A percentile compares a stretch with the other conserved stretches of the same genome.
phyloP scores from a whole-genome alignment of 2,797 vertebrate species.

The Microctenopoma steveboyesi region DNA sequence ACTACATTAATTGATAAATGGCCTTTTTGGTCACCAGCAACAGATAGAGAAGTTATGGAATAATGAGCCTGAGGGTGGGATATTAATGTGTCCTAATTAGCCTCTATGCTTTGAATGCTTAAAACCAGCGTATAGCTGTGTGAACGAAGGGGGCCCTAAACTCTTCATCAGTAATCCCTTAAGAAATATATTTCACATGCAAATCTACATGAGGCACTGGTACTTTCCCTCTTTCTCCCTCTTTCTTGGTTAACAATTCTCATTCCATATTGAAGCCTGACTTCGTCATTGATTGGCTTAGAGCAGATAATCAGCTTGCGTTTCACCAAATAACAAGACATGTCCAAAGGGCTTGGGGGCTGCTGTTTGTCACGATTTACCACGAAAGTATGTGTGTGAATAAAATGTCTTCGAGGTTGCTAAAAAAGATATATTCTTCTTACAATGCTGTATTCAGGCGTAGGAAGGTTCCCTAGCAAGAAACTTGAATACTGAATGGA shows the following conservation, averaged over 20 bases:
- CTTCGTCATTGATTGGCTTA: slow-evolving; percentile 57
- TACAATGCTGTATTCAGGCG: neutral
- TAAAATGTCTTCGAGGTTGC: neutral
- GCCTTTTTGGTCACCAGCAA: slow-evolving; percentile 53
- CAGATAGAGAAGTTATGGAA: slow-evolving; percentile 53
- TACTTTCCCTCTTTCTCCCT: neutral
- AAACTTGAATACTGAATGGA: neutral
- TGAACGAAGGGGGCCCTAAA: slow-evolving; percentile 44
- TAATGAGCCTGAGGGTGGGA: slow-evolving; percentile 59
- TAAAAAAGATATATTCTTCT: neutral
- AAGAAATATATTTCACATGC: slow-evolving; percentile 48
- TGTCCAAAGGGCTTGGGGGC: slow-evolving; percentile 10
- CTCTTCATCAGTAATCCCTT: slow-evolving; percentile 58
- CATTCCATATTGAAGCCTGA: slow-evolving; percentile 4
- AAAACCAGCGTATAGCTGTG: slow-evolving; percentile 53
- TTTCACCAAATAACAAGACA: slow-evolving; percentile 51
- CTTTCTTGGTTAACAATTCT: neutral
- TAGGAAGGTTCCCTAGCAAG: neutral
- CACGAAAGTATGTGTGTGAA: slow-evolving; percentile 14
- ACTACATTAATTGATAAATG: slow-evolving; percentile 66
- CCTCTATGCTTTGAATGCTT: slow-evolving; percentile 59
- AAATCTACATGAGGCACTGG: slow-evolving; percentile 23
- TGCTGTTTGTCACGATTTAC: slow-evolving; percentile 22
- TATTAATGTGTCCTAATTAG: slow-evolving; percentile 74
- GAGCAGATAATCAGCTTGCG: slow-evolving; percentile 55